Base-by-base conservation (phyloP, 2,888 invertebrate genomes). In the Epistrophella euchroma region DNA sequence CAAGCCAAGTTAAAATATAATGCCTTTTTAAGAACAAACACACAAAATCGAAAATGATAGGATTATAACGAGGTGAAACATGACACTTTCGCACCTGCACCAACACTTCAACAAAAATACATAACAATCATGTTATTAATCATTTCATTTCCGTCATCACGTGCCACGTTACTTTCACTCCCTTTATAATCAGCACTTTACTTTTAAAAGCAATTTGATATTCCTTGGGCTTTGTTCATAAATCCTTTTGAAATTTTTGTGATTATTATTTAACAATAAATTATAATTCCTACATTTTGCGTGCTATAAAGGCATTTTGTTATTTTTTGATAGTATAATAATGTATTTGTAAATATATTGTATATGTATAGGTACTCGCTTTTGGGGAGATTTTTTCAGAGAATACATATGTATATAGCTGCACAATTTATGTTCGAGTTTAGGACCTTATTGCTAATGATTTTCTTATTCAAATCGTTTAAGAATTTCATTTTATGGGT, bases 231-330 rank as follows among this genome's bases (percentile, higher is more conserved):
- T 45, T 17, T 45, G 17, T 45, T 45, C 45, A 45, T 45, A 45
- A 45, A 45, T 45, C 45, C 45, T 45, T 45, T 32, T 1, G 7
- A 32, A 9, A 32, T 32, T 32, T 32, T 32, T 32, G 32, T 19
- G 45, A 45, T 45, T 45, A 45, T 45, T 19, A 45, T 19, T 45
- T 19, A 45, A 45, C 45, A 45, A 45, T 45, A 45, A 45, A 45
- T 45, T 45, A 45, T 19, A 45, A 45, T 45, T 19, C n/a, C 7
- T 15, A 45, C 45, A 19, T 4, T 19, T 19, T 45, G 45, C 45
- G 45, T 45, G 45, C 10, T 45, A 45, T 19, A n/a, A 45, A 45
- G 19, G 19, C 45, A 19, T 19, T 45, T 45, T 19, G 32, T 32
- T 32, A 9, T 9, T 32, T 32, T 32, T 32, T 32, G 32, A 32